phyloP scores from a whole-genome alignment of 2,888 invertebrate species.

The Noctuana brunneofusca region DNA sequence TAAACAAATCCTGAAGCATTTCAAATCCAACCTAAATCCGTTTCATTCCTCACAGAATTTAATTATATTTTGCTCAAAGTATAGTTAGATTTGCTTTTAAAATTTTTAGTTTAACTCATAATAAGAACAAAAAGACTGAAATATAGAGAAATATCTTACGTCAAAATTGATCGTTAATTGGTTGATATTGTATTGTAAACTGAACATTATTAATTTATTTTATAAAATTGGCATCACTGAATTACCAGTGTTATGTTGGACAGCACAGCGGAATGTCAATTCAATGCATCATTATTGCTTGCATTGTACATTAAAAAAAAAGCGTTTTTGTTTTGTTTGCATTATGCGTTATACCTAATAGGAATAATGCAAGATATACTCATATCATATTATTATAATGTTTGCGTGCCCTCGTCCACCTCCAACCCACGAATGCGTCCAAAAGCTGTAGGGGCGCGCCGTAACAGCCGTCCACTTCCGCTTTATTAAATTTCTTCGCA shows the following conservation, averaged over 20 bases:
- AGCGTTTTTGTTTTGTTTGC: too few species aligned
- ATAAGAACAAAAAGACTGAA: too few species aligned
- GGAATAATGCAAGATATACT: slow-evolving; percentile 9
- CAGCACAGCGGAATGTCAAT: too few species aligned
- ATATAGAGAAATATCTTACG: too few species aligned
- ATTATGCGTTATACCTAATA: too few species aligned
- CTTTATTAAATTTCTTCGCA: slow-evolving; percentile 83
- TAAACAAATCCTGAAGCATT: slow-evolving; percentile 55
- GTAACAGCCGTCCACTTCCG: slow-evolving; percentile 77
- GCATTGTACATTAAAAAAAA: too few species aligned
- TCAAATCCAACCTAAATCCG: slow-evolving; percentile 54
- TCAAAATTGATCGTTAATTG: too few species aligned
- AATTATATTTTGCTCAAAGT: slow-evolving; percentile 52
- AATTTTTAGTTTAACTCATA: not conserved
- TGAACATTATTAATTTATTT: too few species aligned
- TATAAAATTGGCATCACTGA: not conserved
- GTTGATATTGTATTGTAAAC: too few species aligned
- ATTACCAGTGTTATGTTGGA: not conserved
- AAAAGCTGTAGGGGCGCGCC: slow-evolving; percentile 57
- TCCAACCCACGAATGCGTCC: slow-evolving; percentile 39
- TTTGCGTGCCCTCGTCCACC: slow-evolving; percentile 22
- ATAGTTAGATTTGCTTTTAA: not conserved
- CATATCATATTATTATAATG: slow-evolving; percentile 20
- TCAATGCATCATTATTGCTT: too few species aligned
- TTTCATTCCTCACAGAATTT: slow-evolving; percentile 51